Evolutionary conservation across 92 coral and sea anemone genomes (phyloP).

Genomic region (Muricea muricata): DNA sequence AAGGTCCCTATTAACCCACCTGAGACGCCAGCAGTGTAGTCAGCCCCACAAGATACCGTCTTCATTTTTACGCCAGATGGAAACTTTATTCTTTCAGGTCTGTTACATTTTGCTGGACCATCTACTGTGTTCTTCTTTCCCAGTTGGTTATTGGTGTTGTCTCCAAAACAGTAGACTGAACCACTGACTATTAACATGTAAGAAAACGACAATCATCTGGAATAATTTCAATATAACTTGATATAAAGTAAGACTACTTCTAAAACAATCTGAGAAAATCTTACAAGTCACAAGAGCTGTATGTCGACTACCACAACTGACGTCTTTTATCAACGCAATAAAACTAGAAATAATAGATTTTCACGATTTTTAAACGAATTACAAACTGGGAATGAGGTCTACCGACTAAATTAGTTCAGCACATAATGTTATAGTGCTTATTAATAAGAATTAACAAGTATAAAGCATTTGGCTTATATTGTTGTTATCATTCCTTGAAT

Average conservation of each 20-base stretch:
- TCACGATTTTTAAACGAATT: neutral
- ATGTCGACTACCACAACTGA: conserved; percentile 89
- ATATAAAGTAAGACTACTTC: neutral
- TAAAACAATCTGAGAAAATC: conserved; percentile 15
- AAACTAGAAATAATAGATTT: conserved; percentile 20
- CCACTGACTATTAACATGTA: conserved; percentile 49
- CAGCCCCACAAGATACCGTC: conserved; percentile 87
- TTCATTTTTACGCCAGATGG: conserved; percentile 70
- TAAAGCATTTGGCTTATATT: no score
- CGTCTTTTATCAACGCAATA: conserved; percentile 68
- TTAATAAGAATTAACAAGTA: no score
- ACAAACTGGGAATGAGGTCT: neutral
- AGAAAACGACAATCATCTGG: neutral
- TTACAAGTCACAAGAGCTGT: conserved; percentile 87
- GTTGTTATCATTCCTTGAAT: no score
- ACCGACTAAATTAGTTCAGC: no score
- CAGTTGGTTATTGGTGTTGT: conserved; percentile 84
- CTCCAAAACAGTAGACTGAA: conserved; percentile 83
- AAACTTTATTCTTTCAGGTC: conserved; percentile 76
- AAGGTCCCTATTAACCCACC: conserved; percentile 71
- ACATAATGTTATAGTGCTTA: no score
- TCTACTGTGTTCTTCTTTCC: conserved; percentile 74
- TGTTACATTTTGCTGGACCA: conserved; percentile 62
- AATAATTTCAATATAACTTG: neutral
- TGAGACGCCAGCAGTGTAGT: conserved; percentile 86